These are phyloP conservation scores for Seriola quinqueradiata DNA, from an alignment of 2,113 vertebrate genomes.

Conservation along the genomic window DNA sequence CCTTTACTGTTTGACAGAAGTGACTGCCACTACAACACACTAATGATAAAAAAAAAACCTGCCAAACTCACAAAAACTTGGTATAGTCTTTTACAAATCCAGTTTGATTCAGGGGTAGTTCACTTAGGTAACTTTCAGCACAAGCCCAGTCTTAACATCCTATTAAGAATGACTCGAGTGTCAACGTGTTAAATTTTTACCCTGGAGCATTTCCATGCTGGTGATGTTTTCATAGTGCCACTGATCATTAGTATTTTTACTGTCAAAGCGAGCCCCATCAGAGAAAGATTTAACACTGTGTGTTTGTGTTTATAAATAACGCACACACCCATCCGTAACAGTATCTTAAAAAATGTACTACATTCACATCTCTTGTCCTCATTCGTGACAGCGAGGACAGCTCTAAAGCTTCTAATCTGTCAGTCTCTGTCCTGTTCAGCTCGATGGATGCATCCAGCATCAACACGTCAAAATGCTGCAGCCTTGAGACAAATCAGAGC, in stretches of 20 bases:
- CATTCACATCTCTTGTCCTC: slow-evolving; percentile 23
- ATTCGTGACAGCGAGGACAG: slow-evolving; percentile 11
- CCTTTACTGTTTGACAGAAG: slow-evolving; percentile 5
- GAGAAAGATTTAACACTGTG: slow-evolving; percentile 9
- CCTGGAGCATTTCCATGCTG: background rate
- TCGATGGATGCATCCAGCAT: slow-evolving; percentile 35
- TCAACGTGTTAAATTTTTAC: slow-evolving; percentile 41
- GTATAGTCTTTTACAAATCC: too few species aligned
- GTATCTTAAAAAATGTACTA: slow-evolving; percentile 50
- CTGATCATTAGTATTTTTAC: slow-evolving; percentile 24
- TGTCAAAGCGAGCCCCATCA: background rate
- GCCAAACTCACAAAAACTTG: too few species aligned
- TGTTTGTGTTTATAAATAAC: slow-evolving; percentile 17
- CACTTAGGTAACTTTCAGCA: background rate
- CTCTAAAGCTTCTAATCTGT: slow-evolving; percentile 25
- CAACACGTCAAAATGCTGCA: slow-evolving; percentile 34
- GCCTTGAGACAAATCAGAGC: slow-evolving; percentile 29
- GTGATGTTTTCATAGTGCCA: slow-evolving; percentile 6
- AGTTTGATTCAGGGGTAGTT: background rate
- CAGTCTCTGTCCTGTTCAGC: slow-evolving; percentile 18
- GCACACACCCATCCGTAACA: slow-evolving; percentile 1
- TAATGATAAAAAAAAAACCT: too few species aligned
- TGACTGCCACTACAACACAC: background rate
- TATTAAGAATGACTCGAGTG: background rate
- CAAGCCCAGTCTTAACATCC: background rate